These are phyloP conservation scores for Tryphoninae sp. DNA, from an alignment of 2,888 invertebrate genomes.

Conservation along the genomic window DNA sequence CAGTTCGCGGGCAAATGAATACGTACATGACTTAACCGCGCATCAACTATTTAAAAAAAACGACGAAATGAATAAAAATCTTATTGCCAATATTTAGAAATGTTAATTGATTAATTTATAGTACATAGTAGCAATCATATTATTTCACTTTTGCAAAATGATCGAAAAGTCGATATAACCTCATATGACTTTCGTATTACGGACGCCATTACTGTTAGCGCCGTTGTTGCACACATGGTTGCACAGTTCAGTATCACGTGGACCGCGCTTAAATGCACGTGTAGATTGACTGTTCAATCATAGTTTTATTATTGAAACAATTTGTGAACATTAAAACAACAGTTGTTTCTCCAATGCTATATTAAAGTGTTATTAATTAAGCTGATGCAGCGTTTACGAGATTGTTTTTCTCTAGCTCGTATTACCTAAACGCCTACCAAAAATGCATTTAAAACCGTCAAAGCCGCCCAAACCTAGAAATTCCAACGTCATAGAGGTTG, in stretches of 20 bases:
- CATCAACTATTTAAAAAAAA: too few relatives aligned
- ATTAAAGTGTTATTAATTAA: neutral
- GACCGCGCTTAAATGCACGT: neutral
- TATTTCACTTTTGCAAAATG: too few relatives aligned
- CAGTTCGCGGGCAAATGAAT: too few relatives aligned
- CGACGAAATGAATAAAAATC: too few relatives aligned
- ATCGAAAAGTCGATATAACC: too few relatives aligned
- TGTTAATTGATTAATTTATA: too few relatives aligned
- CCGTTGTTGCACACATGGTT: too few relatives aligned
- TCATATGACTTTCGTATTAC: too few relatives aligned
- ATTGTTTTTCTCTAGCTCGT: neutral
- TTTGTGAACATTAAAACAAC: neutral
- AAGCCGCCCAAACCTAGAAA: constrained; percentile 52
- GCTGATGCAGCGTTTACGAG: neutral
- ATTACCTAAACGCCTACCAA: neutral
- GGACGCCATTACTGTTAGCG: too few relatives aligned
- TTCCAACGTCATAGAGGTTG: constrained; percentile 66
- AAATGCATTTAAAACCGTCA: constrained; percentile 56
- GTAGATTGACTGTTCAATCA: neutral
- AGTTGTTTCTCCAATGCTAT: neutral
- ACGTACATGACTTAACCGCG: too few relatives aligned
- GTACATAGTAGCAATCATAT: too few relatives aligned
- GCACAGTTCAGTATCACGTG: neutral
- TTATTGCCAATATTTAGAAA: too few relatives aligned
- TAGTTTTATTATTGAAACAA: neutral